Evolutionary conservation across 92 coral and sea anemone species (phyloP).

Genomic region (Palythoa grandiflora): DNA sequence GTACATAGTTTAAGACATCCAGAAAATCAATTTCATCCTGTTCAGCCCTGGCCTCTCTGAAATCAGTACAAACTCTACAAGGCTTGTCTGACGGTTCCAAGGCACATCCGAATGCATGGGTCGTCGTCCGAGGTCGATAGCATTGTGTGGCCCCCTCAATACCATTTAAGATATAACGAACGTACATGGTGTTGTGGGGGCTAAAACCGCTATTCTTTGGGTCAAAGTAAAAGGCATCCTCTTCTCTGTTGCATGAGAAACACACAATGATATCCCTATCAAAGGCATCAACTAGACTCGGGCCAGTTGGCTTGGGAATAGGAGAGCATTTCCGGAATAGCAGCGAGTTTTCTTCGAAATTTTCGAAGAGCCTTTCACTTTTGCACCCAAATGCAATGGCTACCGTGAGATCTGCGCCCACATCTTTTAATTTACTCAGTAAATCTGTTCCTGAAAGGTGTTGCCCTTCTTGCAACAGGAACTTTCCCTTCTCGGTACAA

Average conservation of each 20-base stretch:
- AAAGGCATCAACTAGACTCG: constrained; percentile 1
- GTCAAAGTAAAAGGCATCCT: not conserved
- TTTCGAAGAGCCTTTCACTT: not conserved
- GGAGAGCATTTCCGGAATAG: not conserved
- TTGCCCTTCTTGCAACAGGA: not conserved
- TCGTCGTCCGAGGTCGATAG: not conserved
- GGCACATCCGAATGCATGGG: no score
- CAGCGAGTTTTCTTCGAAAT: not conserved
- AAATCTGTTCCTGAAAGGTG: not conserved
- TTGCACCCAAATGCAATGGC: not conserved
- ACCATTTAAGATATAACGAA: not conserved
- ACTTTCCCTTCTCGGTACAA: not conserved
- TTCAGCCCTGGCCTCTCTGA: constrained; percentile 18
- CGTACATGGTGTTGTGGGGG: not conserved
- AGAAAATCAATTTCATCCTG: not conserved
- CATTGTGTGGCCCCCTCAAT: not conserved
- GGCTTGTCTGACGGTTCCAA: not conserved
- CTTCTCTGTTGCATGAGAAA: not conserved
- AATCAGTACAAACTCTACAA: not conserved
- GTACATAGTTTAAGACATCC: not conserved
- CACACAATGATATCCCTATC: not conserved
- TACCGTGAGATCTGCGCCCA: constrained; percentile 1
- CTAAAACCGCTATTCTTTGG: not conserved
- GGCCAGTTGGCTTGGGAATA: not conserved
- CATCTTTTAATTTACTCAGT: not conserved